Evolutionary conservation across 1,140 invertebrate species (phyloP), one percentile per base, ranked within the genome.

Genomic region (Euwallacea similis): DNA sequence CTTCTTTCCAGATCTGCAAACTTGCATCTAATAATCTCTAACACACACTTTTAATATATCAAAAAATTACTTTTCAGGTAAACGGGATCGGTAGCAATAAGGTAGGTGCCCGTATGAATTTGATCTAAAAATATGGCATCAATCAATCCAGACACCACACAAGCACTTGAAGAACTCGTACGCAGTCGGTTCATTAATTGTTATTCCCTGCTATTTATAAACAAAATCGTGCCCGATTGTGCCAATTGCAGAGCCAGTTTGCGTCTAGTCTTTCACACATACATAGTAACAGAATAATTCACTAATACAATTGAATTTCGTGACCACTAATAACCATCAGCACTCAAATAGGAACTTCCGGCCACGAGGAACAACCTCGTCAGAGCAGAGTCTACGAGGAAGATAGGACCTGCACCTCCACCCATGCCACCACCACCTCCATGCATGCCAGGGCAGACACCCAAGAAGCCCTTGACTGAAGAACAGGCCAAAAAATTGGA

Each of bases 391-490:
- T 77, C 65, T 75, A 76, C 76, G 82, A 83, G 74, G 80, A 79
- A 78, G 78, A 79, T 79, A 7, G 71, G 75, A 6, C 88, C 89
- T 2, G 86, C 88, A 6, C 85, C 90, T 54, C 90, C 90, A 63
- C 88, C 89, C 61, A 89, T 90, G 73, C 87, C 91, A 66, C 90
- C 90, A n/a, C 87, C 88, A 7, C 90, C 87, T 90, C 87, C 88
- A 4, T 80, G 71, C 2, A 79, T 82, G 76, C 80, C 77, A 33
- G 76, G 84, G 71, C 73, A 65, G 72, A 47, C 79, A 21, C 84
- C 80, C 77, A 86, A 76, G 73, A 85, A 79, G 11, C 82, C 84
- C 0, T 65, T 89, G 0, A 83, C 84, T 55, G 78, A 84, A 0
- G 78, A 80, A 7, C 87, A 89, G 75, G 74, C 86, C 44, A 86